A percentile compares a stretch with the other conserved stretches of the same genome.
These are phyloP conservation scores for Drosophila melanogaster DNA, from an alignment of 1,140 invertebrate genomes.

Conservation along the genomic window Release_6_plus_ISO1_MT NT_033777.3:28636501-28637000, in stretches of 20 bases:
- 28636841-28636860: constrained; percentile 46
- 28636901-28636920: not conserved
- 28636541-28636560: not conserved
- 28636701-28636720: constrained; percentile 57
- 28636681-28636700: constrained; percentile 11
- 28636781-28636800: constrained; percentile 40
- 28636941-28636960: constrained; percentile 47
- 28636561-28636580: too few relatives aligned
- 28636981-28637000: constrained; percentile 54
- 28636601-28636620: not conserved
- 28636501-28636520: not conserved
- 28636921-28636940: not conserved
- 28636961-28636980: constrained; percentile 55
- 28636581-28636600: not conserved
- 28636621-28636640: constrained; percentile 52
- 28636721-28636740: constrained; percentile 53
- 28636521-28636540: not conserved
- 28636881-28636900: constrained; percentile 12
- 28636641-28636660: constrained; percentile 62
- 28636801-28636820: constrained; percentile 40
- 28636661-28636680: constrained; percentile 47
- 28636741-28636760: constrained; percentile 44
- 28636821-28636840: constrained; percentile 68
- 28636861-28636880: constrained; percentile 48
- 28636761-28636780: constrained; percentile 53